phyloP scores from a whole-genome alignment of 2,797 vertebrate species.

The Potorous gilbertii region DNA sequence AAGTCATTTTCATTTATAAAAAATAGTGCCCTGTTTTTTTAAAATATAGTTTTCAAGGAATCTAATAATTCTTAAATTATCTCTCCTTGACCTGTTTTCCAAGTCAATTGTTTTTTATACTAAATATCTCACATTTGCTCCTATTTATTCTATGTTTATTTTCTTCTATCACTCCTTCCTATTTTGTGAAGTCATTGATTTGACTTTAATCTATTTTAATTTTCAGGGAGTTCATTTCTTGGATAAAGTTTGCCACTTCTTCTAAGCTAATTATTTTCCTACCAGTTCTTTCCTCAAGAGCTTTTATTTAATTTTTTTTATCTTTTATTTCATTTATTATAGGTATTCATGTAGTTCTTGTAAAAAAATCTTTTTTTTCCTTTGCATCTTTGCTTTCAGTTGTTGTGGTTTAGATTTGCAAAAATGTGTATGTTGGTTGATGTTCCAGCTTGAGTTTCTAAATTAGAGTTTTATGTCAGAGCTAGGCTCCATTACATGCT shows the following conservation, averaged over 20 bases:
- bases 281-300: not conserved
- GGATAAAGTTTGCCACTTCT: not conserved
- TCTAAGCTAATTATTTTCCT: not conserved
- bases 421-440: not conserved
- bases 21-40: not conserved
- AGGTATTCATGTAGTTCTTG: not conserved
- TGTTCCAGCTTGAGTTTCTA: not conserved
- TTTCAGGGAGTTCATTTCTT: not conserved
- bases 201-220: not conserved
- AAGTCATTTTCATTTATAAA: not conserved
- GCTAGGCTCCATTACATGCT: no score
- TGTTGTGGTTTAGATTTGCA: not conserved
- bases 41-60: not conserved
- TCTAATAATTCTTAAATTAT: not conserved
- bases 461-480: not conserved
- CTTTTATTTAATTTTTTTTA: not conserved
- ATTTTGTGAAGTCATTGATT: not conserved
- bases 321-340: not conserved
- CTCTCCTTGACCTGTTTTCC: not conserved
- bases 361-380: not conserved
- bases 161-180: not conserved
- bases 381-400: not conserved
- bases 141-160: not conserved
- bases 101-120: not conserved
- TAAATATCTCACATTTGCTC: not conserved